Conservation (phyloP, 2,888 invertebrate species). For the Plebejus argus region DNA sequence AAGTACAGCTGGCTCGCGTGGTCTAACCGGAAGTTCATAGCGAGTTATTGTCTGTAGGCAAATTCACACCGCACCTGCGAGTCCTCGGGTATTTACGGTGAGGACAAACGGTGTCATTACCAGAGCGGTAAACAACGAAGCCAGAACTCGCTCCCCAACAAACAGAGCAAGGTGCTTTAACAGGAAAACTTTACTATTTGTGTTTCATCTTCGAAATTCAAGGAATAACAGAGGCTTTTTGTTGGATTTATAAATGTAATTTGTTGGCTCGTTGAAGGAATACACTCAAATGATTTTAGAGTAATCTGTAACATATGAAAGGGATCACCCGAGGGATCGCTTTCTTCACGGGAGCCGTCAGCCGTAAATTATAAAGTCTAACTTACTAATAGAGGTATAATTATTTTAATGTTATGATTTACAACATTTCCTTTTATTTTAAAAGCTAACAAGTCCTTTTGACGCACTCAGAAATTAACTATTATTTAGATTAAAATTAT, state of each 20-base stretch:
- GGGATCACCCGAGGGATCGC: neutral
- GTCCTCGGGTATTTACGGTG: neutral
- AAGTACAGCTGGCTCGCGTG: neutral
- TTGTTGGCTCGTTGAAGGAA: neutral
- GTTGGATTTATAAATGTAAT: neutral
- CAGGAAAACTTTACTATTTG: slow-evolving; percentile 9
- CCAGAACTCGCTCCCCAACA: neutral
- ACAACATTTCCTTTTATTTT: neutral
- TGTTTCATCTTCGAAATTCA: neutral
- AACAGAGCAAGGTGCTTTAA: neutral
- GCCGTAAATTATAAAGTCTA: neutral
- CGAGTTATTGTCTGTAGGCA: neutral
- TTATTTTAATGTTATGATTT: neutral
- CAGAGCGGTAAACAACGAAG: neutral
- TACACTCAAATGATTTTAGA: neutral
- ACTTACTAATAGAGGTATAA: neutral
- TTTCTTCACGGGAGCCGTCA: neutral
- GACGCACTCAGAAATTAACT: too few species aligned
- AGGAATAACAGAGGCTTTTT: neutral
- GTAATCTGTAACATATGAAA: neutral
- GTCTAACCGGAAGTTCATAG: neutral
- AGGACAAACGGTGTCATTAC: slow-evolving; percentile 7
- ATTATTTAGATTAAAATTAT: too few species aligned
- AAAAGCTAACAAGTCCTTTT: too few species aligned
- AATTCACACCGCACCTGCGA: neutral